Conservation (phyloP, 2,113 vertebrate species). For the Microcebus ravelobensis region DNA sequence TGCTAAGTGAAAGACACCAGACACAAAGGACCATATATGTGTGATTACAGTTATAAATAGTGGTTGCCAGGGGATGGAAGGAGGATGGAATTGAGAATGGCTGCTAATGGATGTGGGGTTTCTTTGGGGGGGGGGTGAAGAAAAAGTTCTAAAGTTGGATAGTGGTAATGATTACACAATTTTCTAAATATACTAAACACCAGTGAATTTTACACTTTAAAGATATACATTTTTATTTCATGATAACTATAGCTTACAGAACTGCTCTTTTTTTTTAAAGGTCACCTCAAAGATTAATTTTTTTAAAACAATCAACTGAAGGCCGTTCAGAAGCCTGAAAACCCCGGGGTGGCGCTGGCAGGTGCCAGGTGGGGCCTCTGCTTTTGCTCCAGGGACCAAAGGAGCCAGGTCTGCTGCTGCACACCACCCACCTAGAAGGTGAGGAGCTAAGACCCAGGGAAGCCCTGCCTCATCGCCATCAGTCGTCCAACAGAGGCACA, state of each 20-base stretch:
- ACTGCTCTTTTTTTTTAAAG: not conserved
- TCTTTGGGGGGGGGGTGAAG: not conserved
- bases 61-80: too few species aligned
- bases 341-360: not conserved
- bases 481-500: not conserved
- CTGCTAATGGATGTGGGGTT: not conserved
- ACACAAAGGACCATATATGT: too few species aligned
- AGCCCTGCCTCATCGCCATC: not conserved
- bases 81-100: too few species aligned
- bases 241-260: slow-evolving; percentile 37
- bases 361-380: rapidly evolving
- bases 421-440: not conserved
- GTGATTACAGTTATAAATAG: not conserved
- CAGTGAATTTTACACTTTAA: not conserved
- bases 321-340: not conserved
- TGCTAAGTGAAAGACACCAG: not conserved
- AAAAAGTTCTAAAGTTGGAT: not conserved
- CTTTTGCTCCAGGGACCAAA: not conserved
- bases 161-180: not conserved
- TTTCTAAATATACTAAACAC: not conserved
- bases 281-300: not conserved
- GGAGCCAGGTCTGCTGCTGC: not conserved
- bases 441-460: not conserved
- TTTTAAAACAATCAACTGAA: not conserved
- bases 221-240: slow-evolving; percentile 38